A percentile compares a stretch with the other conserved stretches of the same genome.
phyloP scores from a whole-genome alignment of 2,113 vertebrate genomes.

The Nothobranchius furzeri region DNA sequence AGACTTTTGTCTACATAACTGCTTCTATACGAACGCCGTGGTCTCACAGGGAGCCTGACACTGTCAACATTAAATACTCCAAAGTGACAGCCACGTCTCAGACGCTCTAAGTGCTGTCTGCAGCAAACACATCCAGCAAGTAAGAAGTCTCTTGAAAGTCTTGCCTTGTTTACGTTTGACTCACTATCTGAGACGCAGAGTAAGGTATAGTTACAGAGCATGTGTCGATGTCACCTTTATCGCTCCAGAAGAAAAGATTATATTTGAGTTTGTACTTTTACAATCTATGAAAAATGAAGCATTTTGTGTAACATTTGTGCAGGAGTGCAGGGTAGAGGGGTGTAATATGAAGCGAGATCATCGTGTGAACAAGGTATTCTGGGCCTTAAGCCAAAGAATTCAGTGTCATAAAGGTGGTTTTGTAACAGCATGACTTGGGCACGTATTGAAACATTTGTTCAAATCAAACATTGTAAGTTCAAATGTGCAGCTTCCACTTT shows the following conservation, averaged over 20 bases:
- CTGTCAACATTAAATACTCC: slow-evolving; percentile 31
- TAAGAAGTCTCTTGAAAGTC: slow-evolving; percentile 19
- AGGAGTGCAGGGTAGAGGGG: slow-evolving; percentile 9
- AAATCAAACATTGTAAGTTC: background rate
- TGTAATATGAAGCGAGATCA: background rate
- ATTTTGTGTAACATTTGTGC: slow-evolving; percentile 15
- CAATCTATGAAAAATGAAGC: background rate
- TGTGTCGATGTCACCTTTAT: slow-evolving; percentile 4
- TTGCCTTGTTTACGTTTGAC: slow-evolving; percentile 28
- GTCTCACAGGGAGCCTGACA: slow-evolving; percentile 55
- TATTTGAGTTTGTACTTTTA: background rate
- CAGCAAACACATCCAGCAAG: slow-evolving; percentile 13
- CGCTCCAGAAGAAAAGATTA: background rate
- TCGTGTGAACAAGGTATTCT: background rate
- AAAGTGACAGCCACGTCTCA: slow-evolving; percentile 37
- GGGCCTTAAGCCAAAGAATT: background rate
- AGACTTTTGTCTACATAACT: slow-evolving; percentile 21
- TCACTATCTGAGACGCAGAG: slow-evolving; percentile 18
- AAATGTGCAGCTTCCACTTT: background rate
- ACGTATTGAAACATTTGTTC: background rate
- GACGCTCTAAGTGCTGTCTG: slow-evolving; percentile 38
- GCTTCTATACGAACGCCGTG: slow-evolving; percentile 44
- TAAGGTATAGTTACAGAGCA: background rate
- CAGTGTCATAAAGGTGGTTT: background rate
- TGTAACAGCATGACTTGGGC: background rate